A percentile compares a stretch with the other conserved stretches of the same genome.
Evolutionary conservation across 1,140 invertebrate genomes (phyloP).

Genomic region (Drosophila simulans): DNA sequence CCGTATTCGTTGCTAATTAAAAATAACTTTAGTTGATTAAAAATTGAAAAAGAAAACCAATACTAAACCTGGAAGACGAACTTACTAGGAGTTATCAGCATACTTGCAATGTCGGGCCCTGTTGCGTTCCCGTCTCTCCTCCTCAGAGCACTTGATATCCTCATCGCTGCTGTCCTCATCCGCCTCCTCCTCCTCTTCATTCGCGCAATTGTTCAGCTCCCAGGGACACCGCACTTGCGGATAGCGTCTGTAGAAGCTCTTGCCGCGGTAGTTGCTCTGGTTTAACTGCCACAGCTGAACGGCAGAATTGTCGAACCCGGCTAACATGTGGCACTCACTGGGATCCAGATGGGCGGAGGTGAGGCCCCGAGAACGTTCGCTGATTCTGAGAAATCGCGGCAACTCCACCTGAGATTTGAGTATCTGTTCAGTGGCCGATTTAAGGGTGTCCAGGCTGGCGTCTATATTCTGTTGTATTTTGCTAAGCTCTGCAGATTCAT

Average conservation of each 20-base stretch:
- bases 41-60: not conserved
- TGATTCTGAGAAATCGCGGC: constrained; percentile 68
- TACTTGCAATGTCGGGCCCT: constrained; percentile 62
- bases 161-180: constrained; percentile 35
- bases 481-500: not conserved
- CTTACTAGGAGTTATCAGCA: constrained; percentile 74
- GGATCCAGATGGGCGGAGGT: constrained; percentile 64
- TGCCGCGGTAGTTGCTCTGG: constrained; percentile 68
- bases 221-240: constrained; percentile 66
- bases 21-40: not conserved
- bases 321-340: constrained; percentile 75
- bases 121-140: constrained; percentile 39
- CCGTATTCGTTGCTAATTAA: constrained; percentile 84
- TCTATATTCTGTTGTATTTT: constrained; percentile 43
- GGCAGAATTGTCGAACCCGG: constrained; percentile 77
- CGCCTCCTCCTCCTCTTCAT: constrained; percentile 54
- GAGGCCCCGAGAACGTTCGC: constrained; percentile 67
- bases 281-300: constrained; percentile 82
- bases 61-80: not conserved
- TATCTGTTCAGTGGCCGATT: constrained; percentile 52
- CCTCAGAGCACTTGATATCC: constrained; percentile 21
- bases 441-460: constrained; percentile 56
- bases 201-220: constrained; percentile 71
- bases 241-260: constrained; percentile 63
- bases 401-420: constrained; percentile 63